Conservation (phyloP, 2,888 invertebrate genomes). For the Lydus trimaculatus region DNA sequence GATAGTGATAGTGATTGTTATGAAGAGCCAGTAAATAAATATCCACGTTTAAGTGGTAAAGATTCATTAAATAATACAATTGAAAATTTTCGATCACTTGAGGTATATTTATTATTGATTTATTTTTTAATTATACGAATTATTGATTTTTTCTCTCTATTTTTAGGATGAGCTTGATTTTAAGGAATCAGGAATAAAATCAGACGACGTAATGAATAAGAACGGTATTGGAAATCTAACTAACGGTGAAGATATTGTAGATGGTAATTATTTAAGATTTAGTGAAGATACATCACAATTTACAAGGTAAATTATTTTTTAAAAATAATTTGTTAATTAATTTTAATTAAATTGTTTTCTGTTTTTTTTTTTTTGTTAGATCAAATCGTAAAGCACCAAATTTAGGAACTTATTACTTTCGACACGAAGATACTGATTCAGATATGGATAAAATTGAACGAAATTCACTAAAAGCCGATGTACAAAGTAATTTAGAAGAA, state of each 20-base stretch:
- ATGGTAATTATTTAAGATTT: slow-evolving; percentile 27
- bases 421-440: slow-evolving; percentile 86
- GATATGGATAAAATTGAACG: slow-evolving; percentile 68
- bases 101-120: slow-evolving; percentile 5
- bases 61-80: slow-evolving; percentile 25
- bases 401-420: slow-evolving; percentile 84
- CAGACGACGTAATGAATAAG: slow-evolving; percentile 48
- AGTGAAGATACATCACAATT: slow-evolving; percentile 54
- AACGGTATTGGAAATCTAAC: slow-evolving; percentile 29
- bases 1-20: slow-evolving; percentile 71
- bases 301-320: slow-evolving; percentile 44
- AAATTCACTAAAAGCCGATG: slow-evolving; percentile 32
- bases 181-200: slow-evolving; percentile 30
- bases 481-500: slow-evolving; percentile 61
- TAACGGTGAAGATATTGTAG: slow-evolving; percentile 24
- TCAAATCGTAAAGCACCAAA: slow-evolving; percentile 83
- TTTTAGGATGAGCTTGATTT: slow-evolving; percentile 44
- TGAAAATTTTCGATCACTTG: neutral
- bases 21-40: slow-evolving; percentile 79
- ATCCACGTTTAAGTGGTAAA: slow-evolving; percentile 68
- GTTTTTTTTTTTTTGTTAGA: too few relatives aligned
- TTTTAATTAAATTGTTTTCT: slow-evolving; percentile 6
- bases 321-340: neutral
- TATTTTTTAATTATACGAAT: neutral
- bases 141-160: slow-evolving; percentile 20